phyloP scores from a whole-genome alignment of 2,797 vertebrate genomes.

The Channallabes apus region DNA sequence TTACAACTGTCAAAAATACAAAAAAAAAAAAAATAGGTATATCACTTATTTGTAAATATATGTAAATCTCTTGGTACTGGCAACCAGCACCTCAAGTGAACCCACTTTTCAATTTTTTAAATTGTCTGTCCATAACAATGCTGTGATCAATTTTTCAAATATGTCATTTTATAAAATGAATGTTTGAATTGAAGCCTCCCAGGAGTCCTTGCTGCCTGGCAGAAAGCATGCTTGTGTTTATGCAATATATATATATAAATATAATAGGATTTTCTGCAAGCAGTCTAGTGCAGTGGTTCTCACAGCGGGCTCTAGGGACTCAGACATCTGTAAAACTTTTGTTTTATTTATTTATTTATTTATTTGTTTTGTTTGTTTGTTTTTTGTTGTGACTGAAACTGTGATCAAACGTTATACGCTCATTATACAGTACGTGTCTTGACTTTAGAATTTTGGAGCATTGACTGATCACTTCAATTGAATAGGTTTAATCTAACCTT shows the following conservation, averaged over 20 bases:
- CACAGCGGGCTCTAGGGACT: neutral
- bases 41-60: constrained; percentile 2
- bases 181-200: neutral
- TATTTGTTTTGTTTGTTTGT: no score
- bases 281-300: neutral
- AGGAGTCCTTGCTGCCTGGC: constrained; percentile 7
- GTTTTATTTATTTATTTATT: no score
- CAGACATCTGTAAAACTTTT: neutral
- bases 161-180: neutral
- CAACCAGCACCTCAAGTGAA: neutral
- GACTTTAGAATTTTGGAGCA: neutral
- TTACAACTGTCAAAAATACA: neutral
- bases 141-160: constrained; percentile 4
- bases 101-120: neutral
- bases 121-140: neutral
- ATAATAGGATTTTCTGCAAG: neutral
- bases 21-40: neutral
- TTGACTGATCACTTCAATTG: neutral
- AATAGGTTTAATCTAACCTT: neutral
- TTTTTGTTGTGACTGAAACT: no score
- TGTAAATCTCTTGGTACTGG: neutral
- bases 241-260: neutral
- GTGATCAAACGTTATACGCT: no score
- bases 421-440: neutral
- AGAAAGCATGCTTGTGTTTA: neutral